Conservation (phyloP, 1,140 invertebrate species). For the Agrypnia vestita region DNA sequence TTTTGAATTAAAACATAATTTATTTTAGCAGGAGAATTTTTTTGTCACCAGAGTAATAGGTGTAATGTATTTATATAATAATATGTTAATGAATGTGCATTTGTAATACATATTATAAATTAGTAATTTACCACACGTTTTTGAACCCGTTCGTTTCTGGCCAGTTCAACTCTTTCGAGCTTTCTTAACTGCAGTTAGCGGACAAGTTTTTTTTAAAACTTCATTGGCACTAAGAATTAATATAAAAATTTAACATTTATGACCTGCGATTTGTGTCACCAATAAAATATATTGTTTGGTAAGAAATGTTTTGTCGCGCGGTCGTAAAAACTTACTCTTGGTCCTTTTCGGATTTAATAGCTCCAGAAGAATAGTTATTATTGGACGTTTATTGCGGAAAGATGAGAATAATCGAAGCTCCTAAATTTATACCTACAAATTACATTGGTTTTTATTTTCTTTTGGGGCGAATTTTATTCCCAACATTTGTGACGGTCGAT, state of each 20-base stretch:
- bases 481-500: constrained; percentile 1
- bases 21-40: not conserved
- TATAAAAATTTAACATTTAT: constrained; percentile 33
- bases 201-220: constrained; percentile 36
- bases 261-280: constrained; percentile 35
- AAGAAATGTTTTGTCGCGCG: constrained; percentile 46
- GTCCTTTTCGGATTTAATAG: constrained; percentile 34
- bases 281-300: constrained; percentile 48
- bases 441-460: constrained; percentile 1
- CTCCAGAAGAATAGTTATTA: constrained; percentile 29
- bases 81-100: no score
- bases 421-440: constrained; percentile 26
- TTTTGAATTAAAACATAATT: no score
- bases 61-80: no score
- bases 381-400: constrained; percentile 44
- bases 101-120: no score
- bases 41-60: no score
- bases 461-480: not conserved
- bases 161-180: no score
- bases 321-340: constrained; percentile 47
- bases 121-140: no score
- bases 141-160: no score
- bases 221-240: constrained; percentile 31
- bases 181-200: no score
- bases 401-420: constrained; percentile 25